A percentile compares a stretch with the other conserved stretches of the same genome.
Evolutionary conservation across 1,140 invertebrate species (phyloP).

Genomic region (Drosophila busckii): DNA sequence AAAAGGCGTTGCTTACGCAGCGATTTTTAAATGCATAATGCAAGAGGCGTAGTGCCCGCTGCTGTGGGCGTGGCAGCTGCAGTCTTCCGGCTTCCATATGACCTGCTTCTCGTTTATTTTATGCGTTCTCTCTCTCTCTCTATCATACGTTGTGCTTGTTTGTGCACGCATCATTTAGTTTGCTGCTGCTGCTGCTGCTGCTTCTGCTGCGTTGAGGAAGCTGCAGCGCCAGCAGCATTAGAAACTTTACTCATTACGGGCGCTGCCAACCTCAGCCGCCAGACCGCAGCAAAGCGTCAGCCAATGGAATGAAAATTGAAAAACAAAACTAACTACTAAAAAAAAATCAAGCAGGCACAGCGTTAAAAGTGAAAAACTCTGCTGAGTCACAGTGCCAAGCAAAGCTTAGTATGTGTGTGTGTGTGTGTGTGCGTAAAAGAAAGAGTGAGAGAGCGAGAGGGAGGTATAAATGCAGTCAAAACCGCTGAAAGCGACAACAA

Average conservation of each 20-base stretch:
- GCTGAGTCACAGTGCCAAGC: slow-evolving; percentile 42
- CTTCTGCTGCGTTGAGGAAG: slow-evolving; percentile 1
- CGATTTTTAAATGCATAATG: slow-evolving; percentile 69
- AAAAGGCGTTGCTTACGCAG: slow-evolving; percentile 61
- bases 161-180: slow-evolving; percentile 51
- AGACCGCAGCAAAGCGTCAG: slow-evolving; percentile 54
- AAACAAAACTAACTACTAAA: slow-evolving; percentile 21
- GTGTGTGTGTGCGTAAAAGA: not conserved
- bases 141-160: slow-evolving; percentile 25
- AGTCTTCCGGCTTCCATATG: slow-evolving; percentile 23
- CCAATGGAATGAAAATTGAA: slow-evolving; percentile 21
- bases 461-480: too few species aligned
- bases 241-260: slow-evolving; percentile 77
- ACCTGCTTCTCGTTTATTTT: slow-evolving; percentile 14
- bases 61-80: not conserved
- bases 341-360: slow-evolving; percentile 28
- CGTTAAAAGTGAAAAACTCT: slow-evolving; percentile 72
- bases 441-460: slow-evolving; percentile 24
- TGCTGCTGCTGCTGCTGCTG: not conserved
- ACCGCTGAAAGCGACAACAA: slow-evolving; percentile 53
- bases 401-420: not conserved
- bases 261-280: slow-evolving; percentile 54
- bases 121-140: too few species aligned
- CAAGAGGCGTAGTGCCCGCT: slow-evolving; percentile 13
- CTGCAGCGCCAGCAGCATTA: slow-evolving; percentile 61